Evolutionary conservation across 1,140 invertebrate genomes (phyloP).

Genomic region (Tetraneura akinire): DNA sequence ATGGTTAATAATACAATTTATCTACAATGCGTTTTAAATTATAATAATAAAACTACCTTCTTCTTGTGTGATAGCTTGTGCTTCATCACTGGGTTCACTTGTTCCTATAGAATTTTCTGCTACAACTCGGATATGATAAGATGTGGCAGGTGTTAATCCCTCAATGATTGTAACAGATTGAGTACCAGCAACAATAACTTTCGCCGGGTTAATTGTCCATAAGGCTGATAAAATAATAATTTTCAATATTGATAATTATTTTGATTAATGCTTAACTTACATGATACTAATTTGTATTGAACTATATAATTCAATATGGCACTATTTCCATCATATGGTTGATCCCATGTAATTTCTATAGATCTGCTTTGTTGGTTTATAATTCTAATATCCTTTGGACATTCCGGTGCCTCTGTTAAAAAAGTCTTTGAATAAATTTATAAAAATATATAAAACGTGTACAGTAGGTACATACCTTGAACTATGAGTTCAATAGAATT

Average conservation of each 20-base stretch:
- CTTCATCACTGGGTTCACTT: conserved; percentile 81
- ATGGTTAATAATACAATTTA: too few species aligned
- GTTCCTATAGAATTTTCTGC: conserved; percentile 85
- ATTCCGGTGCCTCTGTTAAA: conserved; percentile 74
- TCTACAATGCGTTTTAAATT: not conserved
- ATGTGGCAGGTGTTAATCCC: conserved; percentile 80
- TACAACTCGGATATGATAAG: conserved; percentile 86
- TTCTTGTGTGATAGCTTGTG: conserved; percentile 79
- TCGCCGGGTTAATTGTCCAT: conserved; percentile 75
- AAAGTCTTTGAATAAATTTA: not conserved
- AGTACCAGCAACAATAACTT: conserved; percentile 75
- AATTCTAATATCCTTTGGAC: conserved; percentile 81
- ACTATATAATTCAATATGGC: conserved; percentile 84
- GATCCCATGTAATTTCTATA: conserved; percentile 80
- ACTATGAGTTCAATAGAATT: conserved; percentile 88
- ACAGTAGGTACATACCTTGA: conserved; percentile 67
- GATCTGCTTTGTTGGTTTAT: conserved; percentile 77
- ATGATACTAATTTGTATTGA: conserved; percentile 81
- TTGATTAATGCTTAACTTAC: conserved; percentile 60
- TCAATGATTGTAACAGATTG: conserved; percentile 77
- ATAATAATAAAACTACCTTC: conserved; percentile 64
- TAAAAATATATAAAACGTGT: not conserved
- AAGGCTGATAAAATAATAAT: conserved; percentile 63
- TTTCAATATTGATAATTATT: not conserved
- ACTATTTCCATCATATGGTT: conserved; percentile 84